Base-by-base conservation (phyloP, 2,888 invertebrate genomes). In the Nymphalis urticae region DNA sequence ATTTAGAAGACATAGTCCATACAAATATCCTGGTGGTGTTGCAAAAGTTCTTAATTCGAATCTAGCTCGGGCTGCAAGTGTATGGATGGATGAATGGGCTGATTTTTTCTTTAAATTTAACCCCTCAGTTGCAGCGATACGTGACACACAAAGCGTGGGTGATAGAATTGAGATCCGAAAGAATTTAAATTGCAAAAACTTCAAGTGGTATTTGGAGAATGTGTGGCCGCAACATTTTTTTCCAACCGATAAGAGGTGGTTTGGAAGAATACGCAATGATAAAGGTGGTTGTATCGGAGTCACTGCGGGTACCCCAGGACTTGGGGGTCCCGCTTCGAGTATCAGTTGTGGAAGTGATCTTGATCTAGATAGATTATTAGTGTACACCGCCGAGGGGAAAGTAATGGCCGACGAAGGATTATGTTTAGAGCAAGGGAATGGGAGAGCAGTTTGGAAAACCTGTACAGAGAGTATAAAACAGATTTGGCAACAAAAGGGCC, bases 11-110 rank as follows among this genome's bases (percentile, higher is more conserved):
- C 96, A 96, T 56, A 98, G 98, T 1, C 99, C 99, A 0, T 99
- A 99, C 83, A 96, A 97, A 1, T 99, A 99, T 88, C 97, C 97
- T 0, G 98, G 98, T 0, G 99, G 98, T 0, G 96, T 98, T 7
- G 94, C 95, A 0, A 96, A 97, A 75, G 96, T 97, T n/a, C 93
- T 99, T 1, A 96, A 97, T 76, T 94, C 96, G 0, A 99, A 99
- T 90, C 93, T 98, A 48, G 98, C 98, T 0, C 93, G 99, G 69
- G 98, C 98, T 0, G 98, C 98, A 0, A 93, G 97, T 2, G 99
- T 99, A 0, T 99, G 99, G 99, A 97, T 99, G 97, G 99, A 99
- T 82, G 97, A 99, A 66, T 99, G 98, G 97, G 96, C 97, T 16
- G 96, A 97, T 72, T 98, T 98, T 86, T 97, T 96, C 81, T 97